These are phyloP conservation scores for Mamestra configurata DNA, from an alignment of 1,140 invertebrate species.

Conservation along the genomic window DNA sequence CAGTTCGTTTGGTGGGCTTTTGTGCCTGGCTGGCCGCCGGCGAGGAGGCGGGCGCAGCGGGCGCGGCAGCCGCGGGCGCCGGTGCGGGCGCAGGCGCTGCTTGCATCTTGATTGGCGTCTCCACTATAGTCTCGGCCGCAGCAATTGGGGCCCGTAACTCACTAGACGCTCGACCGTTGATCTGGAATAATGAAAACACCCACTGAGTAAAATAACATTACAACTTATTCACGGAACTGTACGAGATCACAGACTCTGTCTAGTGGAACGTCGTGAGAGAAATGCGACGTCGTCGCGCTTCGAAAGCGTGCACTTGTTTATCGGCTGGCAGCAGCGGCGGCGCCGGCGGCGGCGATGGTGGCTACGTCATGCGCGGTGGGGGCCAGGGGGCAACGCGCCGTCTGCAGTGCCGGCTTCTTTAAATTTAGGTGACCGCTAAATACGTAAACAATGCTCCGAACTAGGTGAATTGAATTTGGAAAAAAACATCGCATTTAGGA, in stretches of 20 bases:
- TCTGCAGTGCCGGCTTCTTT: conserved; percentile 61
- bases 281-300: conserved; percentile 61
- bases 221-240: conserved; percentile 46
- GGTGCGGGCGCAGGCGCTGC: conserved; percentile 69
- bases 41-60: conserved; percentile 70
- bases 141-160: conserved; percentile 81
- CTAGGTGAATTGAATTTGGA: conserved; percentile 5
- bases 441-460: conserved; percentile 43
- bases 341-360: conserved; percentile 56
- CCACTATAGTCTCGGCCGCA: conserved; percentile 73
- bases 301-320: conserved; percentile 71
- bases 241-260: conserved; percentile 46
- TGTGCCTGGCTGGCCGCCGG: conserved; percentile 83
- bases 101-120: conserved; percentile 83
- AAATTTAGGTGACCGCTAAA: conserved; percentile 61
- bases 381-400: conserved; percentile 67
- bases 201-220: conserved; percentile 40
- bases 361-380: conserved; percentile 66
- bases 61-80: conserved; percentile 66
- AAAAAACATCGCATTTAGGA: neutral
- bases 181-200: conserved; percentile 76
- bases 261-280: conserved; percentile 51
- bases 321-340: conserved; percentile 55
- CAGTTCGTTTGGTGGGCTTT: conserved; percentile 90
- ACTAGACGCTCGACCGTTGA: conserved; percentile 78